These are phyloP conservation scores for Grantiella picta DNA, from an alignment of 2,113 vertebrate genomes.

Conservation along the genomic window DNA sequence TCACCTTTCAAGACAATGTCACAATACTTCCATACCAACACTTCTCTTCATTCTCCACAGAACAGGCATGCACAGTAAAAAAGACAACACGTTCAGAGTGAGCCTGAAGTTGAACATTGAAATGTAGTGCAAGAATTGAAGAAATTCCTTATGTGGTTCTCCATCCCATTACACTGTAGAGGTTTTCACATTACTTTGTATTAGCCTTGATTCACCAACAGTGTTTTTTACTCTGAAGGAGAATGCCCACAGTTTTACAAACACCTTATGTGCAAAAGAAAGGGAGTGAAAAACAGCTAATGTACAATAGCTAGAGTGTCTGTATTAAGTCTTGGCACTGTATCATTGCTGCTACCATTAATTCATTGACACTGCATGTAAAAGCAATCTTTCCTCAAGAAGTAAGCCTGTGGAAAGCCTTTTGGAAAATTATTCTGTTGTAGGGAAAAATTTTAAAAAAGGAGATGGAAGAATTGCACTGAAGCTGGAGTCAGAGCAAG, in stretches of 20 bases:
- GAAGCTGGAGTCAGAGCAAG: background rate
- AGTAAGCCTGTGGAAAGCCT: background rate
- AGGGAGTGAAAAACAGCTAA: constrained; percentile 19
- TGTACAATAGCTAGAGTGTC: background rate
- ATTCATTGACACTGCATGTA: background rate
- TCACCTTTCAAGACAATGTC: background rate
- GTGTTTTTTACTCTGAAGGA: background rate
- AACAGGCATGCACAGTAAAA: background rate
- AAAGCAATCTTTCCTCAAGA: background rate
- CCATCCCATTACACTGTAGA: background rate
- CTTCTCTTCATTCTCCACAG: background rate
- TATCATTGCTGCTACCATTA: constrained; percentile 11
- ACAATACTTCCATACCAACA: background rate
- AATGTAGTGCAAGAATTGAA: background rate
- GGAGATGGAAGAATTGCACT: background rate
- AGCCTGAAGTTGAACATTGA: background rate
- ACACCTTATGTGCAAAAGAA: background rate
- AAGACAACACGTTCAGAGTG: background rate
- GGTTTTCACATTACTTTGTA: constrained; percentile 5
- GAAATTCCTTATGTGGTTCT: background rate
- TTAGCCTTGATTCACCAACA: background rate
- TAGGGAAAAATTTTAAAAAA: background rate
- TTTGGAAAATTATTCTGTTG: background rate
- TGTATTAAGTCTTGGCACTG: background rate
- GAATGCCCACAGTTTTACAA: background rate